Evolutionary conservation across 2,113 vertebrate genomes (phyloP), one percentile per base, ranked within the genome.

Genomic region (Peromyscus polionotus): DNA sequence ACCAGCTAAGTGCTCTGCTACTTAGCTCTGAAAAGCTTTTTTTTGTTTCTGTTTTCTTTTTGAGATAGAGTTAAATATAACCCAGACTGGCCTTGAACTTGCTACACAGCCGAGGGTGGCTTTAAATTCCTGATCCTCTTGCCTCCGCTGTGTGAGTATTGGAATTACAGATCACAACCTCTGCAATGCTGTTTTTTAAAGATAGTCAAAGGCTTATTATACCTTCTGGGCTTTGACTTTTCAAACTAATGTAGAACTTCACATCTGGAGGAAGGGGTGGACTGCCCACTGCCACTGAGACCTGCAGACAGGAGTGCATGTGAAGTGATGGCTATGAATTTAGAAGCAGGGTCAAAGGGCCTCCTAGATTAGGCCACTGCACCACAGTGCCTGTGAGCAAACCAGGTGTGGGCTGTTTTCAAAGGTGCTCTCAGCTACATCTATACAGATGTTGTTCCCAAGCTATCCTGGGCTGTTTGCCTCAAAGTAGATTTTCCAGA

Each of bases 181-280:
- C 24, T 72, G 89, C 76, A 92, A 31, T 33, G 59, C 67, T 93
- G 48, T 48, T 57, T 92, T 96, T 94, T 95, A 87, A 83, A 96
- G 88, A 89, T 95, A 24, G 20, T 54, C n/a, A 6, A 12, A 48
- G 36, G 17, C 54, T 80, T 83, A 20, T 79, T 81, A 22, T 31
- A 59, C 87, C 54, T 54, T 9, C 4, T 39, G 28, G 80, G 48
- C 83, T 33, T 75, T 73, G 88, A 65, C 39, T 67, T 70, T 92
- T 72, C 36, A 75, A 70, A 67, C 39, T 75, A 42, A 65, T 45
- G 19, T 36, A 57, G n/a, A 90, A 20, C 73, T 80, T 16, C 33
- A 22, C 77, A 39, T 88, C 36, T 11, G 45, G 36, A 94, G 77
- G 88, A 63, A 51, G 14, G 6, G 14, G 12, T 85, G 20, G 36